phyloP scores from a whole-genome alignment of 35 echinoderm and acorn worm genomes.

The Lytechinus pictus region DNA sequence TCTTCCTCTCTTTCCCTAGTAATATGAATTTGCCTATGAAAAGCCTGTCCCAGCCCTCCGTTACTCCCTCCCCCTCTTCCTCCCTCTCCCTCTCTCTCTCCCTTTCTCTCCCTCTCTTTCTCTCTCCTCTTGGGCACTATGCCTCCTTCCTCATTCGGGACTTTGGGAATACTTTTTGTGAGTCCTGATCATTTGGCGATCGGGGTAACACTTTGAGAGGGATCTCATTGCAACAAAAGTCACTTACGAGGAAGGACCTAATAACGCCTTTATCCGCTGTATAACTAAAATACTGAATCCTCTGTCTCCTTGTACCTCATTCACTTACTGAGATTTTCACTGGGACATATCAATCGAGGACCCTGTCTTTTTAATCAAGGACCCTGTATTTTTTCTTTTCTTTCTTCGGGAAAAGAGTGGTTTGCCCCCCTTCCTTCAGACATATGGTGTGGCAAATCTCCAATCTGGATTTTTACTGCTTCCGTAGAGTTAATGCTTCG shows the following conservation, averaged over 20 bases:
- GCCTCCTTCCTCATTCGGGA: conserved; percentile 7
- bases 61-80: no score
- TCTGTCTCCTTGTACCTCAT: neutral
- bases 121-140: neutral
- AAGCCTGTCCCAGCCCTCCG: neutral
- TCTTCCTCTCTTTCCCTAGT: conserved; percentile 12
- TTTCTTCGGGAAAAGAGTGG: conserved; percentile 33
- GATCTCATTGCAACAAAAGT: conserved; percentile 30
- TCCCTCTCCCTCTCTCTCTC: neutral
- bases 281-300: neutral
- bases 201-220: conserved; percentile 14
- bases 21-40: conserved; percentile 55
- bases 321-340: neutral
- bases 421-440: neutral
- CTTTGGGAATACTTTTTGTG: conserved; percentile 4
- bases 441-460: conserved; percentile 6
- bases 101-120: neutral
- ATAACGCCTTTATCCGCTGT: conserved; percentile 16
- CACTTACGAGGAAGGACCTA: conserved; percentile 26
- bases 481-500: neutral
- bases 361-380: neutral
- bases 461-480: conserved; percentile 41
- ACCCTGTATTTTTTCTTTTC: neutral
- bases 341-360: conserved; percentile 22
- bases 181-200: neutral